Conservation (phyloP, 2,888 invertebrate genomes). For the Drosophila maculinotata region DNA sequence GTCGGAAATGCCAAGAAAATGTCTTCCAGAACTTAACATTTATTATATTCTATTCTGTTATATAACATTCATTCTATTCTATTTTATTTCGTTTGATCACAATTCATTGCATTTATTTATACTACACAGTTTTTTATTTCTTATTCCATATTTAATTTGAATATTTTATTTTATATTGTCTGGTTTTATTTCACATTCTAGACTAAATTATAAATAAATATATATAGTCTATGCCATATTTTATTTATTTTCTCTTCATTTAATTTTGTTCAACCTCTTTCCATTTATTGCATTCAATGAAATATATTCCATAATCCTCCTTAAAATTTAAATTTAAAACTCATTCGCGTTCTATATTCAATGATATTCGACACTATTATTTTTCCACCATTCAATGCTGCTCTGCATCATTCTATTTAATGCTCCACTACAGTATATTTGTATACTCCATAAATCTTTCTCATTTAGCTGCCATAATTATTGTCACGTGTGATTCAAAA, state of each 20-base stretch:
- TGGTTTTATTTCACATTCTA: background rate
- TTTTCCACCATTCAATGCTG: too few species aligned
- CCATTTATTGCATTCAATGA: too few species aligned
- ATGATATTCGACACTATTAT: too few species aligned
- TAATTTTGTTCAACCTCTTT: background rate
- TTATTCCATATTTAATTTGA: background rate
- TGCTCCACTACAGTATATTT: too few species aligned
- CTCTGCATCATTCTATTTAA: too few species aligned
- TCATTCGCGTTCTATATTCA: too few species aligned
- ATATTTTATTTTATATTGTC: background rate
- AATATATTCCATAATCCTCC: background rate
- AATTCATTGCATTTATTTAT: background rate
- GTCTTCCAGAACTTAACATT: background rate
- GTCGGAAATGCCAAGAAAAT: too few species aligned
- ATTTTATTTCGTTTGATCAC: background rate
- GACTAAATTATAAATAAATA: too few species aligned
- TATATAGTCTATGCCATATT: too few species aligned
- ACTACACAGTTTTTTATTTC: background rate
- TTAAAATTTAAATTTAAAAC: too few species aligned
- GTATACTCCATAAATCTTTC: background rate
- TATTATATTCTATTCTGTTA: background rate
- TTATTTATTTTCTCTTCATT: background rate
- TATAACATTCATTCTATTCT: background rate
- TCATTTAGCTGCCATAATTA: background rate
- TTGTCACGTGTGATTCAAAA: constrained; percentile 13